phyloP scores from a whole-genome alignment of 1,140 invertebrate genomes.

The Drosophila novamexicana region DNA sequence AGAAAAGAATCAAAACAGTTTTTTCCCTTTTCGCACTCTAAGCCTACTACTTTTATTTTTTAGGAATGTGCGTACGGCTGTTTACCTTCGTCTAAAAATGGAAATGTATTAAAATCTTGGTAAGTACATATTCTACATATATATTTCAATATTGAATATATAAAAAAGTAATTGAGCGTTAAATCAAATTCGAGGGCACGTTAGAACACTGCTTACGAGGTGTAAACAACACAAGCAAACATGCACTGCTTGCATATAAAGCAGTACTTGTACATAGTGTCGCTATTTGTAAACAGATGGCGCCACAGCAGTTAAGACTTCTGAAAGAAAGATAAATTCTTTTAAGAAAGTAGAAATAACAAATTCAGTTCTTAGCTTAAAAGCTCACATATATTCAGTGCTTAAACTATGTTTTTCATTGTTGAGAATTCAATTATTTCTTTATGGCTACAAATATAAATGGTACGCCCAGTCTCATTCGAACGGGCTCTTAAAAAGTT shows the following conservation, averaged over 20 bases:
- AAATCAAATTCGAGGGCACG: too few species aligned
- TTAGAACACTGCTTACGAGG: constrained; percentile 1
- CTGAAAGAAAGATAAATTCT: background rate
- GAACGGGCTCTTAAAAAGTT: constrained; percentile 28
- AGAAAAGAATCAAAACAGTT: too few species aligned
- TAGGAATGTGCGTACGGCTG: too few species aligned
- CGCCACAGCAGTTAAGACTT: background rate
- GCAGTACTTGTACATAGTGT: background rate
- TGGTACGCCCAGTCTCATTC: constrained; percentile 11
- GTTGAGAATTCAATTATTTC: constrained; percentile 23
- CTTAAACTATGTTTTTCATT: constrained; percentile 9
- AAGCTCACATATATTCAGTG: constrained; percentile 41
- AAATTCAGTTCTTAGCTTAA: constrained; percentile 39
- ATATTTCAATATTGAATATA: too few species aligned
- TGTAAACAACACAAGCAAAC: background rate
- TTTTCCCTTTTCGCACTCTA: too few species aligned
- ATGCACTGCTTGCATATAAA: background rate
- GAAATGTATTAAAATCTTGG: too few species aligned
- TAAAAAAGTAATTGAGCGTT: too few species aligned
- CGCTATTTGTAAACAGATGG: constrained; percentile 3
- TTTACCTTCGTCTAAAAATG: too few species aligned
- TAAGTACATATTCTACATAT: too few species aligned
- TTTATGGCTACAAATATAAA: constrained; percentile 49
- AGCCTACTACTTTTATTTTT: too few species aligned
- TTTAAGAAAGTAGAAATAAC: background rate